These are phyloP conservation scores for Artibeus jamaicensis DNA, from an alignment of 2,797 vertebrate species.

Conservation along the genomic window DNA sequence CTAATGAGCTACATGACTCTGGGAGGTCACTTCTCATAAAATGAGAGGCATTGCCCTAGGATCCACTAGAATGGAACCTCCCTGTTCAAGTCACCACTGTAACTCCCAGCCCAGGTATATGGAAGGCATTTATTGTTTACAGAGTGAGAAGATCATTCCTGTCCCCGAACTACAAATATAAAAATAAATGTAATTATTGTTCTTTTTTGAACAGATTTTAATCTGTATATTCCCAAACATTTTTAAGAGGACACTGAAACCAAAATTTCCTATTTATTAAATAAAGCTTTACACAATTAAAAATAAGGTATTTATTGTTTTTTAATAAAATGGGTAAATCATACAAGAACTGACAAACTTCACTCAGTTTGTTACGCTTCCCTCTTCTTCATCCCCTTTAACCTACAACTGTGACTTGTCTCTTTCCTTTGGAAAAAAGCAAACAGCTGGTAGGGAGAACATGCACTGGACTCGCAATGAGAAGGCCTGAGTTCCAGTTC, in stretches of 20 bases:
- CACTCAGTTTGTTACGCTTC: not conserved
- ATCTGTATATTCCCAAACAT: not conserved
- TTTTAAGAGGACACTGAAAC: conserved; percentile 15
- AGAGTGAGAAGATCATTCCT: not conserved
- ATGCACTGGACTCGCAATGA: not conserved
- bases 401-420: not conserved
- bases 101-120: not conserved
- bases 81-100: not conserved
- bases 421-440: not conserved
- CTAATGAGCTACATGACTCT: conserved; percentile 56
- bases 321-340: not conserved
- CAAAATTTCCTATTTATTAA: conserved; percentile 11
- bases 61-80: not conserved
- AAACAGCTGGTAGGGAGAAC: not conserved
- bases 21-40: conserved; percentile 42
- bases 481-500: not conserved
- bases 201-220: conserved; percentile 34
- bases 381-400: not conserved
- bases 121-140: not conserved
- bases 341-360: not conserved
- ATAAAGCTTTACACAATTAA: not conserved
- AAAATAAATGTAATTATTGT: not conserved
- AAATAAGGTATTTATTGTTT: not conserved
- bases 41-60: conserved; percentile 2
- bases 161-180: not conserved